Evolutionary conservation across 2,113 vertebrate species (phyloP), one percentile per base, ranked within the genome.

Genomic region (Tapirus terrestris): DNA sequence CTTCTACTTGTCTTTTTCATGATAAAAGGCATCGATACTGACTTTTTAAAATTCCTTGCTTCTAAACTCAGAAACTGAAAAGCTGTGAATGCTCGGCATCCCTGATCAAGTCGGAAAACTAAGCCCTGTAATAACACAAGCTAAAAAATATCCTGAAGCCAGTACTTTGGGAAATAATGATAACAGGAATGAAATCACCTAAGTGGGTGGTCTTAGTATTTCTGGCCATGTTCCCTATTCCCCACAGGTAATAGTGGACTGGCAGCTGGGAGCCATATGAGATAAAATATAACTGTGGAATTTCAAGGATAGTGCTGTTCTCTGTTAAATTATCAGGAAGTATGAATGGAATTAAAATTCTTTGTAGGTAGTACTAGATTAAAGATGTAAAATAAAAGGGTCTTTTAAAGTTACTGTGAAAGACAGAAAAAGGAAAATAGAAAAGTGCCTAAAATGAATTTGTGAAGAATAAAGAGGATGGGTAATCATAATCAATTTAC

Each of bases 41-140:
- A 91, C 58, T 96, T 94, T 94, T 95, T 6, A 43, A 87, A 72
- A 90, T 84, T 65, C 8, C 10, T 9, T 60, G 80, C 81, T 96
- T 96, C 91, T 97, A 87, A 96, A 93, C 21, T 27, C 7, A 96
- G 95, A 98, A 96, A 48, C 4, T 56, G 45, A 77, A 36, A 36
- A 96, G 67, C 23, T 93, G 11, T 29, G 68, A 98, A 94, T 48
- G 18, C 25, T 89, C 27, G 29, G 75, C 20, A 94, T 79, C 82
- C 89, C 3, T 60, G 2, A 89, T 82, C 27, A 92, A 72, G 20
- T 91, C 48, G 91, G 86, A 90, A 91, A 98, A 96, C 21, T 23
- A 96, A 84, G 36, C 65, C 21, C 33, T 94, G 31, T 83, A 31
- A n/a, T 25, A 48, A 39, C 67, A 39, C 4, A 18, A 90, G 68